phyloP scores from a whole-genome alignment of 1,140 invertebrate genomes.

The Drosophila suzukii region DNA sequence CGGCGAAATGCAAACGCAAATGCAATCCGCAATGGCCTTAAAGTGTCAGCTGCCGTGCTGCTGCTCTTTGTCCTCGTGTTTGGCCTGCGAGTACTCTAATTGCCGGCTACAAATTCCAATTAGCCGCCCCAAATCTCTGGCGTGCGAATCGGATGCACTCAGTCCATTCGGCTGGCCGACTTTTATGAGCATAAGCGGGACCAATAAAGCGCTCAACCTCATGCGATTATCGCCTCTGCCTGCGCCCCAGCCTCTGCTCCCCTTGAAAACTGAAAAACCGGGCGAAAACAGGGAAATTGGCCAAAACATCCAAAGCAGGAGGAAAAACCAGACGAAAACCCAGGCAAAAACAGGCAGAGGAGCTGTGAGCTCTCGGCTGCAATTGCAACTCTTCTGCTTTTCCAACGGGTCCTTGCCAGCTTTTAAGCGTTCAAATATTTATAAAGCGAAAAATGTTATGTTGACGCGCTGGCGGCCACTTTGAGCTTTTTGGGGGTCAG shows the following conservation, averaged over 20 bases:
- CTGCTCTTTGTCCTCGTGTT: constrained; percentile 45
- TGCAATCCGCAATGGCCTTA: constrained; percentile 58
- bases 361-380: constrained; percentile 19
- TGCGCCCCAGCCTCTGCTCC: constrained; percentile 19
- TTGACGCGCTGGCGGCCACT: constrained; percentile 48
- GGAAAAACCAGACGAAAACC: constrained; percentile 22
- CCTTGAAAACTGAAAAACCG: constrained; percentile 11
- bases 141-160: constrained; percentile 13
- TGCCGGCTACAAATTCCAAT: constrained; percentile 62
- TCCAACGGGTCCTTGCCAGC: constrained; percentile 39
- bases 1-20: constrained; percentile 37
- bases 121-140: constrained; percentile 46
- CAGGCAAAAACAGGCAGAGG: constrained; percentile 7
- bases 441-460: constrained; percentile 72
- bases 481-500: constrained; percentile 15
- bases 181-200: constrained; percentile 53
- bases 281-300: constrained; percentile 5
- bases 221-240: constrained; percentile 54
- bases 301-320: constrained; percentile 28
- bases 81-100: constrained; percentile 49
- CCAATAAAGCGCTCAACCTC: constrained; percentile 49
- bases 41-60: constrained; percentile 59
- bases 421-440: constrained; percentile 79
- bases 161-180: constrained; percentile 24
- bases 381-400: constrained; percentile 25